Base-by-base conservation (phyloP, 2,888 invertebrate species). In the Digitonthophagus gazella region DNA sequence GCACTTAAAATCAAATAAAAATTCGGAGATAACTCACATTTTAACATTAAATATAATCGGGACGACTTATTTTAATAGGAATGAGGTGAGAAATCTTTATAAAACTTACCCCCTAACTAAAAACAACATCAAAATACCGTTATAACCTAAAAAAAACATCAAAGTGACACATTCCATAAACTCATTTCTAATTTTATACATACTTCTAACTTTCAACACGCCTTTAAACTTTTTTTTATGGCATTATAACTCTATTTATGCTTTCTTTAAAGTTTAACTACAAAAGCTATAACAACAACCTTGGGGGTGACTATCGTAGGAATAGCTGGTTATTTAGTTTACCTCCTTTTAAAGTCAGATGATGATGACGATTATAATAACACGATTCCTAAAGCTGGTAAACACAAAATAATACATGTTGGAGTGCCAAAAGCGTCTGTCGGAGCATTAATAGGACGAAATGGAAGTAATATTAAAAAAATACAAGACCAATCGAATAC, bases 401-500 rank as follows among this genome's bases (percentile, higher is more conserved):
- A 84, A 74, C 82, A 82, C 64, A 85, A 86, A 75, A 81, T 84
- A 14, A 80, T 88, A 64, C 88, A 91, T 80, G 80, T 90, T 2
- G 81, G 83, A 72, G 85, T 93, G 16, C 86, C 89, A 0, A 89
- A 88, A 75, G 86, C 88, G 67, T 85, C 87, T 76, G 87, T 91
- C 15, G 87, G 90, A 4, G 84, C 86, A 67, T 82, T 93, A 68
- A 90, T 92, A 76, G 93, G 96, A 54, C 86, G 92, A 74, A 88
- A 87, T 75, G 95, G 96, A 3, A 83, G 86, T n/a, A 90, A 89
- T 76, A 88, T 96, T 64, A 91, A 91, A 80, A 85, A 88, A 69
- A 88, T 96, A 71, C 91, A 95, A 80, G 86, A 87, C 67, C 88
- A 87, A 74, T 90, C 93, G 0, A 88, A 89, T 54, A 92, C 95